These are phyloP conservation scores for Eulithis prunata DNA, from an alignment of 2,888 invertebrate genomes.

Conservation along the genomic window DNA sequence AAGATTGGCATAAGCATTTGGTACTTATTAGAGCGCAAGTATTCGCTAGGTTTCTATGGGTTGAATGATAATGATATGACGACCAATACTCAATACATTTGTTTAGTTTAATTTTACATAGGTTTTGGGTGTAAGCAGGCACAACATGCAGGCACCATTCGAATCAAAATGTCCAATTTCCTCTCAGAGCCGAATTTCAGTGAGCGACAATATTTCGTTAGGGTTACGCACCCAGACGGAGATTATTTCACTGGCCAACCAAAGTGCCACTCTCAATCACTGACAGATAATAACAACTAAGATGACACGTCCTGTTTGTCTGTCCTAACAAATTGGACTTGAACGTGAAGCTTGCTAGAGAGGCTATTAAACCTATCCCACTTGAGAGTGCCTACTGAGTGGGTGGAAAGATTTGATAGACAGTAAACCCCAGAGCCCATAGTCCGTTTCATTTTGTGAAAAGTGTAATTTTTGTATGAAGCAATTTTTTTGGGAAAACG, in stretches of 20 bases:
- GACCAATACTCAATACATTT: too few species aligned
- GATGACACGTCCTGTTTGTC: conserved; percentile 31
- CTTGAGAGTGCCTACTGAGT: conserved; percentile 5
- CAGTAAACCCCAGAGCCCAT: too few species aligned
- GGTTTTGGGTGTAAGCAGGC: too few species aligned
- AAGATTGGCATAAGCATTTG: too few species aligned
- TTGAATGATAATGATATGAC: too few species aligned
- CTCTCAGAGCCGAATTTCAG: not conserved
- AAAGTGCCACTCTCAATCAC: conserved; percentile 32
- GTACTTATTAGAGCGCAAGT: too few species aligned
- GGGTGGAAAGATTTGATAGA: conserved; percentile 1
- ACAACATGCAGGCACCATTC: not conserved
- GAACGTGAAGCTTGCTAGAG: conserved; percentile 13
- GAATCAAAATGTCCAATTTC: not conserved
- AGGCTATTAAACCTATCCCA: conserved; percentile 6
- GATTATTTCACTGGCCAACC: conserved; percentile 25
- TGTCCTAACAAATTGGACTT: conserved; percentile 19
- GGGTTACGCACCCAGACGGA: conserved; percentile 5
- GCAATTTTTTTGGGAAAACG: too few species aligned
- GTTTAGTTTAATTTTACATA: too few species aligned
- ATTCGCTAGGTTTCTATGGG: too few species aligned
- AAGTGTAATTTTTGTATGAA: too few species aligned
- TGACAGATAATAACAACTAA: conserved; percentile 19
- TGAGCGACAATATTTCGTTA: too few species aligned
- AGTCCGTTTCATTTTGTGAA: too few species aligned